Percentiles rank a stretch among this genome's conserved stretches.
These are phyloP conservation scores for Lophura swinhoii DNA, from an alignment of 2,797 vertebrate genomes.

Conservation along the genomic window DNA sequence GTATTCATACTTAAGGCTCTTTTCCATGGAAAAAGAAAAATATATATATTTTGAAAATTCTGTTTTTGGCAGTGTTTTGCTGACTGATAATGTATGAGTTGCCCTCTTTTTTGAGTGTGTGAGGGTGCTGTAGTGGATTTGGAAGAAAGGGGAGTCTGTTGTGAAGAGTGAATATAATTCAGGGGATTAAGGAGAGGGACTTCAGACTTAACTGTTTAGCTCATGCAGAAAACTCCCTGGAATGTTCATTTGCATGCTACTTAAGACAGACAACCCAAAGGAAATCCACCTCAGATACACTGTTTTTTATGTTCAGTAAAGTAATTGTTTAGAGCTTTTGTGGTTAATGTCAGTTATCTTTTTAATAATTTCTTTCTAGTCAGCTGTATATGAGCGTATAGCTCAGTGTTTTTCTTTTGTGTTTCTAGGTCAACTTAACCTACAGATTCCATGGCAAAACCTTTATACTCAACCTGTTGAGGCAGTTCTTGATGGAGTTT, in stretches of 20 bases:
- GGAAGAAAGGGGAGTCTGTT: neutral
- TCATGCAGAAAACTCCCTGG: rapidly evolving
- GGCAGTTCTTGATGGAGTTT: conserved; percentile 94
- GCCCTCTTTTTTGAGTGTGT: neutral
- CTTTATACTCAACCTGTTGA: conserved; percentile 97
- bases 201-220: neutral
- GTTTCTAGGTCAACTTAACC: conserved; percentile 87
- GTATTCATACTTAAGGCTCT: neutral
- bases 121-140: neutral
- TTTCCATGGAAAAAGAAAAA: neutral
- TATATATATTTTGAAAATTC: neutral
- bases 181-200: neutral
- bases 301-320: neutral
- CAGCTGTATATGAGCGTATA: neutral
- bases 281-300: neutral
- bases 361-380: neutral
- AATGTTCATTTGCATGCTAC: neutral
- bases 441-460: conserved; percentile 97
- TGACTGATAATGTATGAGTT: neutral
- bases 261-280: neutral
- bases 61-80: neutral
- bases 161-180: neutral
- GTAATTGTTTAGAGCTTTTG: neutral
- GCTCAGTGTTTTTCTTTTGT: neutral
- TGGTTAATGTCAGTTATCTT: neutral